Evolutionary conservation across 2,888 invertebrate species (phyloP), one percentile per base, ranked within the genome.

Genomic region (Drosophila meridionalis): DNA sequence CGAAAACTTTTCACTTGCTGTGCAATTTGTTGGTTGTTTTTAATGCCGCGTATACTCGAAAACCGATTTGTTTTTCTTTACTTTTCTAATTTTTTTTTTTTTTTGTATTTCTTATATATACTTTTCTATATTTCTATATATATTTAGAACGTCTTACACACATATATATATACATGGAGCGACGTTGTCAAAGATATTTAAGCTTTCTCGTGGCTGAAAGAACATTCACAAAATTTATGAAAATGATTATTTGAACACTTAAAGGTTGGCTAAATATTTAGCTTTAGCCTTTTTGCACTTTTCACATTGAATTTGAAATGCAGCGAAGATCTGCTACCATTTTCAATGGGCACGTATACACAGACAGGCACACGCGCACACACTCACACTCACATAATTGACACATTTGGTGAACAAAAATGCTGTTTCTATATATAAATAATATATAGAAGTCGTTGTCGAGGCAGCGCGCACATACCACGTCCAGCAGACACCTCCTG

Each of bases 401-500:
- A 80, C 81, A 79, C 59, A 68, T 69, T 80, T 66, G 73, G 67
- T 69, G 57, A 73, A 65, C 59, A 73, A 77, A 70, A 75, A 55
- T 50, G 50, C 71, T 71, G 67, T 80, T 80, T 82, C 73, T 87
- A 90, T 85, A 88, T 87, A 89, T 83, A 82, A 84, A 84, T 78
- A 80, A 77, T 87, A 87, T 84, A 80, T 83, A 80, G 81, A 82
- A 75, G 83, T 80, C 82, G 66, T 81, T 77, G 82, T 83, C 82
- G 80, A 83, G 80, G 78, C 20, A 56, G 79, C 84, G 80, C 80
- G 78, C 89, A 80, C 87, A 6, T 34, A 86, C 81, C 75, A 83
- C 90, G 83, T 92, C 92, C 92, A 92, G 92, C 79, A 83, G 85
- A 83, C 88, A 90, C 91, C 89, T 92, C 91, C 92, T 92, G 92